phyloP scores from a whole-genome alignment of 1,140 invertebrate species.

The Eueides isabella region DNA sequence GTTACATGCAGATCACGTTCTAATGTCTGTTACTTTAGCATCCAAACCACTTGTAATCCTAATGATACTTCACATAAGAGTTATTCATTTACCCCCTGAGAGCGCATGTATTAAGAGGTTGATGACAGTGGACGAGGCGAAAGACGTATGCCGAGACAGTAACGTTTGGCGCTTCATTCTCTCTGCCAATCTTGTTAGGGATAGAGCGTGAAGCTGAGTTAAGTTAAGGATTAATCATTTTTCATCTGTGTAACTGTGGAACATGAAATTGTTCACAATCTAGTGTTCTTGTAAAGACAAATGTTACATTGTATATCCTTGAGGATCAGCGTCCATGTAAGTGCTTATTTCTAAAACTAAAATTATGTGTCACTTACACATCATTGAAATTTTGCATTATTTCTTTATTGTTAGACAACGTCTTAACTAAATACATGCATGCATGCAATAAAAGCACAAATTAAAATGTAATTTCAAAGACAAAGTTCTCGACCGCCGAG shows the following conservation, averaged over 20 bases:
- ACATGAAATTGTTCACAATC: conserved; percentile 40
- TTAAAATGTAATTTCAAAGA: too few species aligned
- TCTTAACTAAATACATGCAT: too few species aligned
- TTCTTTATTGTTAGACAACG: conserved; percentile 6
- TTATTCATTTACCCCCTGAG: too few species aligned
- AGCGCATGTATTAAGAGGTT: too few species aligned
- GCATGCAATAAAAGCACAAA: too few species aligned
- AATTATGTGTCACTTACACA: not conserved
- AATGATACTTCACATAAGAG: too few species aligned
- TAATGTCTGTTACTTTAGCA: not conserved
- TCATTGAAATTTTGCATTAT: not conserved
- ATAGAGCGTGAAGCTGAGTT: too few species aligned
- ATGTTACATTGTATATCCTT: conserved; percentile 44
- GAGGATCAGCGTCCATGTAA: conserved; percentile 33
- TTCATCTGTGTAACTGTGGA: conserved; percentile 41
- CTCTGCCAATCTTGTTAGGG: too few species aligned
- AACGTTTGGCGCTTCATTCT: too few species aligned
- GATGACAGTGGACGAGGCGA: not conserved
- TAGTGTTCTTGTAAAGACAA: conserved; percentile 31
- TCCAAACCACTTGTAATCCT: not conserved
- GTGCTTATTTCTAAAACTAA: not conserved
- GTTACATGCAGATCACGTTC: not conserved
- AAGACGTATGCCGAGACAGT: too few species aligned
- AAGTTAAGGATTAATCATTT: too few species aligned
- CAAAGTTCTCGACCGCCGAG: too few species aligned